These are phyloP conservation scores for Diabrotica undecimpunctata DNA, from an alignment of 1,140 invertebrate species.

Conservation along the genomic window DNA sequence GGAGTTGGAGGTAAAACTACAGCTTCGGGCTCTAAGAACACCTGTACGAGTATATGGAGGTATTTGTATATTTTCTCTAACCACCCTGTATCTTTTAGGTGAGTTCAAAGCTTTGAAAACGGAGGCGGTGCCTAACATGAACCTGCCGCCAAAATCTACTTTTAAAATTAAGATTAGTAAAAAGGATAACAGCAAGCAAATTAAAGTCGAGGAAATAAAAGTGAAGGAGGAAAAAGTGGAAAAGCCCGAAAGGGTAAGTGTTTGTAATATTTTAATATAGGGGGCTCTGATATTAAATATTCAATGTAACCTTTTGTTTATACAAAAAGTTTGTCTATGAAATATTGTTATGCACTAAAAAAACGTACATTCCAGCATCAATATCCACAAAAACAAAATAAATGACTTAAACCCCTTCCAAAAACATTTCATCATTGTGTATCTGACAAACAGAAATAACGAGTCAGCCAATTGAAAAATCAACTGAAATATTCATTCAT, in stretches of 20 bases:
- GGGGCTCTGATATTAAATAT: too few species aligned
- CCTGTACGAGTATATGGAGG: slow-evolving; percentile 5
- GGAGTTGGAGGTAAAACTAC: slow-evolving; percentile 6
- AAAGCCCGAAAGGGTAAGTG: slow-evolving; percentile 8
- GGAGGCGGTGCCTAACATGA: slow-evolving; percentile 8
- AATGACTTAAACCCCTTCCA: too few species aligned
- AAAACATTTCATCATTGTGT: too few species aligned
- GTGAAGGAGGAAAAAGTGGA: slow-evolving; percentile 10
- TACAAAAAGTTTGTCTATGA: too few species aligned
- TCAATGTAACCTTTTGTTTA: too few species aligned
- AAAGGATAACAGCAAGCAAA: slow-evolving; percentile 14
- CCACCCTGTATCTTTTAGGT: slow-evolving; percentile 16
- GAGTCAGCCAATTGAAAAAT: too few species aligned
- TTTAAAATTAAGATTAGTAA: slow-evolving; percentile 18
- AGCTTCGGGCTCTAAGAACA: slow-evolving; percentile 7
- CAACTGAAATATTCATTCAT: too few species aligned
- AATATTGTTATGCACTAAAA: too few species aligned
- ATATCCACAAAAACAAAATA: too few species aligned
- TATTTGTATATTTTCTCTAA: slow-evolving; percentile 3
- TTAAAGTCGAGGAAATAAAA: slow-evolving; percentile 17
- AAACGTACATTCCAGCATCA: too few species aligned
- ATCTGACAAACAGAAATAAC: too few species aligned
- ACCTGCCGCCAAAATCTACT: slow-evolving; percentile 15
- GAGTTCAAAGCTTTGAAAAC: slow-evolving; percentile 16
- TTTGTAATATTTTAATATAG: too few species aligned